These are phyloP conservation scores for Apistogramma diplotaenia DNA, from an alignment of 2,113 vertebrate genomes.

Conservation along the genomic window DNA sequence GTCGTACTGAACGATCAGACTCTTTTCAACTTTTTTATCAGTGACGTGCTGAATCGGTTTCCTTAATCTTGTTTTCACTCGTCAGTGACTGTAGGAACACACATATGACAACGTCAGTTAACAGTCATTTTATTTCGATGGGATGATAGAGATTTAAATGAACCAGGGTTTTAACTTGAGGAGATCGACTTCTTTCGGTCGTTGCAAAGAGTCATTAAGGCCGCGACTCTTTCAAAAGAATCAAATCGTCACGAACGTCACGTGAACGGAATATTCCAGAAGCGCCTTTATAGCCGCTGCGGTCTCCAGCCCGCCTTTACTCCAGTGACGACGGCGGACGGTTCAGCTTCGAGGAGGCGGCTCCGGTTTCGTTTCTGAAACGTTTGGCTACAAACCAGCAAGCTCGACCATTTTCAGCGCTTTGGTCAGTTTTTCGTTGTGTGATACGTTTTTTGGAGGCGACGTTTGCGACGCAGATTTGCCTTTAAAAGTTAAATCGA, in stretches of 20 bases:
- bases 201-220: neutral
- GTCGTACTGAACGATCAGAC: neutral
- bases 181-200: rapidly evolving
- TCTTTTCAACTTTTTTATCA: neutral
- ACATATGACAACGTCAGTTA: neutral
- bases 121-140: neutral
- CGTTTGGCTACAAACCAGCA: neutral
- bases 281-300: rapidly evolving
- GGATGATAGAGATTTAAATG: neutral
- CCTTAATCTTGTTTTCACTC: neutral
- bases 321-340: neutral
- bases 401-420: rapidly evolving
- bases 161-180: too few relatives aligned
- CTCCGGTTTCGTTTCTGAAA: rapidly evolving
- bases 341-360: rapidly evolving
- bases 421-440: rapidly evolving
- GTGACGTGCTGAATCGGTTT: neutral
- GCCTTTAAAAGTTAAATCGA: neutral
- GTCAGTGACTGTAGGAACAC: neutral
- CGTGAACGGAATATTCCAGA: constrained; percentile 50
- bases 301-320: rapidly evolving
- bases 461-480: neutral
- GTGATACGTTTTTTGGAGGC: neutral
- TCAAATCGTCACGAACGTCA: neutral
- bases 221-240: neutral